Evolutionary conservation across 2,888 invertebrate species (phyloP), one percentile per base, ranked within the genome.

Genomic region (Steinernema carpocapsae): DNA sequence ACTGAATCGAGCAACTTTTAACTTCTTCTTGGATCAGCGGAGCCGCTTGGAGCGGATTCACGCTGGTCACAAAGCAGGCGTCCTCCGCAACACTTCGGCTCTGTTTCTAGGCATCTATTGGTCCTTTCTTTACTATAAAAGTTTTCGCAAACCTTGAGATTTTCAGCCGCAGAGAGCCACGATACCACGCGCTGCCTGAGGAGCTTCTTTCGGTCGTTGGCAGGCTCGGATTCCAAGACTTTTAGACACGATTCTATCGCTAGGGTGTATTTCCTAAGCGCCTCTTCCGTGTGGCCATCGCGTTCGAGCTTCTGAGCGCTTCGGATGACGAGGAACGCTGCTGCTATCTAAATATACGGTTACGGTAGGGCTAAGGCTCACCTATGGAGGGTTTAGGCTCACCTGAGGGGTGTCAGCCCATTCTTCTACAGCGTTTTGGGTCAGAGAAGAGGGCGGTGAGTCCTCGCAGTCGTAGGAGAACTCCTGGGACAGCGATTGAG

Each of bases 191-290:
- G 74, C n/a, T 42, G 46, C 32, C 59, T 56, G 22, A 74, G 59
- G 26, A 71, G 37, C 19, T 72, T 26, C 42, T 42, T 32, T n/a
- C 73, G 73, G 17, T 43, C 26, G 22, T 71, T 56, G 12, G 71
- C 10, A 29, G 59, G 51, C 56, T 74, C 70, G 1, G 29, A 24
- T 52, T 43, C 43, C 22, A 76, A 42, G 24, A 76, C 19, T 19
- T 74, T 26, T 51, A 76, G 70, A 52, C 70, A 71, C 51, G 48
- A 52, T 22, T 72, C 76, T 12, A 76, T 71, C 12, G 72, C 74
- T 17, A 74, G 45, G 29, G 70, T 48, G 59, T 76, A 76, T 29
- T 76, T 74, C 14, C 32, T 29, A 10, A 74, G 19, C 3, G 76
- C 74, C 0, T 56, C 71, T 2, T 42, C 22, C 32, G 6, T 32